Evolutionary conservation across 2,113 vertebrate species (phyloP).

Genomic region (Daphoenositta chrysoptera): DNA sequence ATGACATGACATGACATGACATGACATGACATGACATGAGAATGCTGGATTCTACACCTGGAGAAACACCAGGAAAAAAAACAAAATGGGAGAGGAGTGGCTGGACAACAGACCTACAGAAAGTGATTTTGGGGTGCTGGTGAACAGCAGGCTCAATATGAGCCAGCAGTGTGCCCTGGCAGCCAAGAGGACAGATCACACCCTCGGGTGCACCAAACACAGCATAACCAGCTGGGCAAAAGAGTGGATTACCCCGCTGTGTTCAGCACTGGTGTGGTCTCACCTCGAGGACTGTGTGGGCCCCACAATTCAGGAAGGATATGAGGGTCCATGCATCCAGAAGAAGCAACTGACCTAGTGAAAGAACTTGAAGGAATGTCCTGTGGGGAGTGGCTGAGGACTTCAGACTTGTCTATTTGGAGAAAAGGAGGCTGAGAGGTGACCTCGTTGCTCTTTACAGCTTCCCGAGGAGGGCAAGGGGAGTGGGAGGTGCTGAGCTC

Average conservation of each 20-base stretch:
- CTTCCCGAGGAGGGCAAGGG: not conserved
- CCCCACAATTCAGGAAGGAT: not conserved
- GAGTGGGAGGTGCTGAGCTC: not conserved
- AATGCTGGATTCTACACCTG: not conserved
- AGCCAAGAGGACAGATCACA: not conserved
- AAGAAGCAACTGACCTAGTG: not conserved
- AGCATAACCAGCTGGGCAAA: not conserved
- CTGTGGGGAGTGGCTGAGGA: not conserved
- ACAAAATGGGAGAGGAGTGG: not conserved
- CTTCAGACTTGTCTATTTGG: accelerated
- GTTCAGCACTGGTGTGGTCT: not conserved
- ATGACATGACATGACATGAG: not conserved
- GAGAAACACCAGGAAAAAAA: not conserved
- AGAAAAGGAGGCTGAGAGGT: not conserved
- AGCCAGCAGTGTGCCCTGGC: not conserved
- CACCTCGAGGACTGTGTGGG: not conserved
- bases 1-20: not conserved
- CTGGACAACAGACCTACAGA: not conserved
- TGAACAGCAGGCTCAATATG: accelerated
- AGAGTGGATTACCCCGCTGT: accelerated
- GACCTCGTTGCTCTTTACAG: not conserved
- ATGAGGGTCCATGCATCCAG: not conserved
- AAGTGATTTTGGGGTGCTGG: not conserved
- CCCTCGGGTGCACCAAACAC: not conserved
- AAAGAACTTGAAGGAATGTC: not conserved